Evolutionary conservation across 2,888 invertebrate species (phyloP), one percentile per base, ranked within the genome.

Genomic region (Adelognathus sp.): DNA sequence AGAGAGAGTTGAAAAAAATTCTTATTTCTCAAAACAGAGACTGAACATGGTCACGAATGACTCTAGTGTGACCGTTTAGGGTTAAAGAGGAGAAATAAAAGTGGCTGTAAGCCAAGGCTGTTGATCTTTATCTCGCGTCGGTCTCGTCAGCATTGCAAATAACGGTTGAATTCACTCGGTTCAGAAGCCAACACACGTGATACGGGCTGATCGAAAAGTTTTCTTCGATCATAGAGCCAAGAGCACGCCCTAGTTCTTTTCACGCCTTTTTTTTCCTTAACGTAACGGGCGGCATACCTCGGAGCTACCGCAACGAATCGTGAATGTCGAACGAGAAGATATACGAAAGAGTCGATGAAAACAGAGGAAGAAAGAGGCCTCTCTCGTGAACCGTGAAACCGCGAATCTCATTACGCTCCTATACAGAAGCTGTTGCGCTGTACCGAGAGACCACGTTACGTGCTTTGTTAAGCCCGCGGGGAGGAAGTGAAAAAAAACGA

Each of bases 371-470:
- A 67, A 29, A 21, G 56, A 56, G 54, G 50, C 41, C 36, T 67
- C 73, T 31, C 80, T 79, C 80, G 66, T 81, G 83, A 84, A 83
- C 82, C 85, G 82, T 86, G 81, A 86, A 86, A 86, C 84, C 83
- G 73, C 84, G 83, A 75, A 76, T 66, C 79, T 79, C 80, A 79
- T 79, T 72, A 76, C 79, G 78, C 73, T 61, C 72, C 76, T 63
- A 11, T 46, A 61, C 71, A 79, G 67, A 70, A 66, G 74, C n/a
- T 9, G n/a, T 9, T 24, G 29, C 46, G 46, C 46, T 18, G 46
- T 24, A 46, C 4, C 11, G 46, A 46, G 46, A 46, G 46, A 46
- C 21, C 50, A 66, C 39, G 31, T 29, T n/a, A n/a, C n/a, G n/a
- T 33, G 36, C 9, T 18, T 58, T 33, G 9, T 31, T 16, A 31